Conservation (phyloP, 2,113 vertebrate genomes). For the Pseudopodoces humilis region DNA sequence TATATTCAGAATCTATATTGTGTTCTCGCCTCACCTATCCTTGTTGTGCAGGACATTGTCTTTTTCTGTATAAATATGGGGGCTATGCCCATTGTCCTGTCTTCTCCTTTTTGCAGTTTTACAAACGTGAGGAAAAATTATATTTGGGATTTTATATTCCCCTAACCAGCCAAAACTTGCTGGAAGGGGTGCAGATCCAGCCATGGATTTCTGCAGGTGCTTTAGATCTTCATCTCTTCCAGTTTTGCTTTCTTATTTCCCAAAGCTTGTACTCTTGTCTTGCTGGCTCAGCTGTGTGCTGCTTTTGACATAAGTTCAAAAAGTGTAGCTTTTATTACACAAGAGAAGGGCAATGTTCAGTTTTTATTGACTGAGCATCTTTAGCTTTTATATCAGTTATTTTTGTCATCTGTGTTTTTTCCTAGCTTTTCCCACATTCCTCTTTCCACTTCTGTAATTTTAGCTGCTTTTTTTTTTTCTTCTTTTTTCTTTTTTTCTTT, state of each 20-base stretch:
- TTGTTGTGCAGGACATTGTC: background rate
- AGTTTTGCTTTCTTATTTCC: background rate
- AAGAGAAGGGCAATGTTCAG: background rate
- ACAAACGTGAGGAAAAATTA: rapidly evolving
- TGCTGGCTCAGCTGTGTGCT: background rate
- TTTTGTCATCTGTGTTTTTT: background rate
- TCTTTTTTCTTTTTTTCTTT: too few species aligned
- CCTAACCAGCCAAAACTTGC: background rate
- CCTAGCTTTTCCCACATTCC: background rate
- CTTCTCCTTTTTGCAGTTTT: background rate
- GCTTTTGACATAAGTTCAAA: background rate
- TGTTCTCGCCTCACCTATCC: background rate
- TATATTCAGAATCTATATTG: background rate
- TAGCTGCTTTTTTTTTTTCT: background rate
- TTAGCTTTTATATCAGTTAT: background rate
- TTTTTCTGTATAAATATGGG: background rate
- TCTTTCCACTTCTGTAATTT: background rate
- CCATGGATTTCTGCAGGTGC: background rate
- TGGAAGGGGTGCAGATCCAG: background rate
- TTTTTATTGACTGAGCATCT: background rate
- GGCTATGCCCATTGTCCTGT: rapidly evolving
- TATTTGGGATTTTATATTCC: background rate
- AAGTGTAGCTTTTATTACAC: background rate
- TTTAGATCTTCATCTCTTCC: background rate
- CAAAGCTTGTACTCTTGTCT: background rate